Evolutionary conservation across 2,797 vertebrate species (phyloP).

Genomic region (Liasis olivaceus): DNA sequence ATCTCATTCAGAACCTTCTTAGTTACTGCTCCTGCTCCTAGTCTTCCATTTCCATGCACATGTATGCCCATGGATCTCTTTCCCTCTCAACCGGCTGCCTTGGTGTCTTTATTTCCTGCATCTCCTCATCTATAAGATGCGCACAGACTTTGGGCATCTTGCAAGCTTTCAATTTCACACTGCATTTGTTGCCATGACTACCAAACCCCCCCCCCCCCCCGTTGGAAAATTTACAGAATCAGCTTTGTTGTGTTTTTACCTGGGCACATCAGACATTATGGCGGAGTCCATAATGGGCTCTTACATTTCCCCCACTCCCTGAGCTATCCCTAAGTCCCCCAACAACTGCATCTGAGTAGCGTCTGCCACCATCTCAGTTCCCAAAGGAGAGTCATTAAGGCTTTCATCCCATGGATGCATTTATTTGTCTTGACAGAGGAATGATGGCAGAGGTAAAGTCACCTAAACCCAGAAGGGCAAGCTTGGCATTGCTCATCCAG

Average conservation of each 20-base stretch:
- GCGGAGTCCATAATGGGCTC: rapidly evolving
- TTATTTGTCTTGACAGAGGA: background rate
- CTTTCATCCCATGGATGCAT: rapidly evolving
- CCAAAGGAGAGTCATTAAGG: rapidly evolving
- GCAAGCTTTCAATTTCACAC: conserved; percentile 62
- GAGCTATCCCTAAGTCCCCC: rapidly evolving
- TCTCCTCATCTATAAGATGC: background rate
- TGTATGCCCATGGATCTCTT: background rate
- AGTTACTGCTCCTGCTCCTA: too few species aligned
- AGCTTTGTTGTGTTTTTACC: conserved; percentile 2
- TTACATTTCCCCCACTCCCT: background rate
- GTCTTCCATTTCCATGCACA: too few species aligned
- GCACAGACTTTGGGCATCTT: conserved; percentile 43
- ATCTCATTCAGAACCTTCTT: conserved; percentile 30
- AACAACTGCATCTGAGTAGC: background rate
- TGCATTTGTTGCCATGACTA: conserved; percentile 60
- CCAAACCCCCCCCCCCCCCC: background rate
- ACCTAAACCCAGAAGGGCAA: background rate
- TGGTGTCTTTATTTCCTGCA: background rate
- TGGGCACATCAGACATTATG: background rate
- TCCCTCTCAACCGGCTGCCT: background rate
- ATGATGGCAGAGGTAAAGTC: too few species aligned
- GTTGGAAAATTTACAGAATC: conserved; percentile 40
- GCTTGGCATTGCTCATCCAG: background rate
- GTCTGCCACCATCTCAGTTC: background rate